Percentiles rank a stretch among this genome's conserved stretches.
phyloP scores from a whole-genome alignment of 2,888 invertebrate genomes.

The Metopia argyrocephala region DNA sequence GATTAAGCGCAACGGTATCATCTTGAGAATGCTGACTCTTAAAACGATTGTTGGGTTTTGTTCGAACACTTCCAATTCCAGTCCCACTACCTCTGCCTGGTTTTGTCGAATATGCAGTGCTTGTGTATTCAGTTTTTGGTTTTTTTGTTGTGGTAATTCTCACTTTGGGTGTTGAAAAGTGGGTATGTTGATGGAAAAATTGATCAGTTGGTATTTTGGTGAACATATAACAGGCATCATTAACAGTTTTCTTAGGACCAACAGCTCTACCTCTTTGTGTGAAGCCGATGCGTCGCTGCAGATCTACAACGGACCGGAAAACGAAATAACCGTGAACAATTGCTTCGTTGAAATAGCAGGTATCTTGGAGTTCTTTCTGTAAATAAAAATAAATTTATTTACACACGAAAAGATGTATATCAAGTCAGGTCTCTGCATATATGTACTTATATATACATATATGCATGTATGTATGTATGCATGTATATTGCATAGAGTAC shows the following conservation, averaged over 20 bases:
- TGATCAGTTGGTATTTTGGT: constrained; percentile 76
- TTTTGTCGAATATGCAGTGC: constrained; percentile 12
- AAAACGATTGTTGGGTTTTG: constrained; percentile 31
- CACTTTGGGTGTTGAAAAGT: constrained; percentile 54
- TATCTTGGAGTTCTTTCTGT: constrained; percentile 77
- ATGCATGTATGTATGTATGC: background rate
- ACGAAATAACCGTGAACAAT: constrained; percentile 78
- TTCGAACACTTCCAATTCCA: constrained; percentile 47
- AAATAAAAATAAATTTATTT: no score
- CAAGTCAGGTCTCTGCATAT: no score
- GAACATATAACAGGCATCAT: constrained; percentile 77
- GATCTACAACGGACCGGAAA: constrained; percentile 77
- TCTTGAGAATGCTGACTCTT: constrained; percentile 30
- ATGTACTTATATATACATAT: background rate
- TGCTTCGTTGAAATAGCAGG: constrained; percentile 78
- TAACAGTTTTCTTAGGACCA: constrained; percentile 76
- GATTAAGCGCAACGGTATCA: constrained; percentile 2
- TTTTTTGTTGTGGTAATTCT: constrained; percentile 56
- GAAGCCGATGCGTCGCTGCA: constrained; percentile 77
- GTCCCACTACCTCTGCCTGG: constrained; percentile 48
- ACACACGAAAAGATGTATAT: no score
- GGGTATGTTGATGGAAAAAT: constrained; percentile 75
- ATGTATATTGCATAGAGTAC: background rate
- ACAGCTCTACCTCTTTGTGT: constrained; percentile 78
- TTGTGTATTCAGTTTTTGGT: constrained; percentile 46